phyloP scores from a whole-genome alignment of 2,797 vertebrate genomes.

The Macropus fuliginosus region DNA sequence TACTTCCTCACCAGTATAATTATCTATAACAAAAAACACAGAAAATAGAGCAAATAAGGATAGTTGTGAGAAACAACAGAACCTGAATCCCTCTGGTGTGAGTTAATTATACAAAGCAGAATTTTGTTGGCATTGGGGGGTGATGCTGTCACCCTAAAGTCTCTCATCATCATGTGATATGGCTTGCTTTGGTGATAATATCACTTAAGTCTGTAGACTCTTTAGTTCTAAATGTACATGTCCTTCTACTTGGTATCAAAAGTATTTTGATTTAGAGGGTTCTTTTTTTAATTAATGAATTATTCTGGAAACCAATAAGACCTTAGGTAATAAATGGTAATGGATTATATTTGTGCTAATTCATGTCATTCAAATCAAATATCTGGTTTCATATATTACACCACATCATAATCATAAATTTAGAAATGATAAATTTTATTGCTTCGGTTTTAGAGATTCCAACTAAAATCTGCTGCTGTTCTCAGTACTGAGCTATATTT shows the following conservation, averaged over 20 bases:
- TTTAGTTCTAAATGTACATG: slow-evolving; percentile 56
- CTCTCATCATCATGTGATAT: slow-evolving; percentile 46
- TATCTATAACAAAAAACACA: not conserved
- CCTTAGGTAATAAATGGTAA: slow-evolving; percentile 44
- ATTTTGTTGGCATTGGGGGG: not conserved
- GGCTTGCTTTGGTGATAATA: slow-evolving; percentile 47
- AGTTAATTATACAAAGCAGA: not conserved
- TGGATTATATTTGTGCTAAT: slow-evolving; percentile 65
- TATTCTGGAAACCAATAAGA: slow-evolving; percentile 50
- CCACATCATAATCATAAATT: slow-evolving; percentile 66
- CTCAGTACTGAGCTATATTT: not conserved
- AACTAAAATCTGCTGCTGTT: slow-evolving; percentile 60
- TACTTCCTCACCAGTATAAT: not conserved
- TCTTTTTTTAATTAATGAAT: not conserved
- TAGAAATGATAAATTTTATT: slow-evolving; percentile 66
- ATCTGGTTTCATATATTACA: slow-evolving; percentile 68
- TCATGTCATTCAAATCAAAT: slow-evolving; percentile 47
- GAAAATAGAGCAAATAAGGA: not conserved
- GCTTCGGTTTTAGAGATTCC: slow-evolving; percentile 51
- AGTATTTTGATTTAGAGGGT: slow-evolving; percentile 27
- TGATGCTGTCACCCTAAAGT: slow-evolving; percentile 56
- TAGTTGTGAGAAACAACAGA: not conserved
- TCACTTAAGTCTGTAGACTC: slow-evolving; percentile 4
- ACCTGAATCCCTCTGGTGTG: not conserved
- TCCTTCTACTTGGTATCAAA: slow-evolving; percentile 57